Conservation (phyloP, 2,797 vertebrate genomes). For the Limosa lapponica region DNA sequence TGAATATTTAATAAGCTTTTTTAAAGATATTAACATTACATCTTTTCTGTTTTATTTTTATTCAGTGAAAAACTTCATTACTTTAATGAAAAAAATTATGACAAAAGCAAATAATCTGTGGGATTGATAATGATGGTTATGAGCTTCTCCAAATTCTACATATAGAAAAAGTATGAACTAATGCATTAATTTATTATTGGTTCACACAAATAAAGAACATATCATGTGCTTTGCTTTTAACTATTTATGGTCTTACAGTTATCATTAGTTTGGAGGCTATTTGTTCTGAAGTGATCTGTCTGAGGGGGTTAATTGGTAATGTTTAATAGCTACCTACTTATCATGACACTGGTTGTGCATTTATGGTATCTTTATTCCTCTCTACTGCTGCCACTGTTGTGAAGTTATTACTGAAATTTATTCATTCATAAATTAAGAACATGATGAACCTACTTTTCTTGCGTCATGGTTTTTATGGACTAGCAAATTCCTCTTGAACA, state of each 20-base stretch:
- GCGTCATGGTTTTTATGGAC: neutral
- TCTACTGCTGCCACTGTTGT: neutral
- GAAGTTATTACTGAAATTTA: neutral
- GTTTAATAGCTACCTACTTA: neutral
- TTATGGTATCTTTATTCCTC: neutral
- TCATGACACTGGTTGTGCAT: neutral
- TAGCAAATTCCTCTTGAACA: neutral
- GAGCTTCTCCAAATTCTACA: neutral
- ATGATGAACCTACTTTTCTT: neutral
- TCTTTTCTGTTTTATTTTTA: neutral
- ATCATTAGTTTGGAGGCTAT: neutral
- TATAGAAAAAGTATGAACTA: neutral
- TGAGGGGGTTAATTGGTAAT: neutral
- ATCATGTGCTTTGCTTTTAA: neutral
- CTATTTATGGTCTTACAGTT: neutral
- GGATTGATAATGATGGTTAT: neutral
- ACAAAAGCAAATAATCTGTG: neutral
- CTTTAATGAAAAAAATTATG: neutral
- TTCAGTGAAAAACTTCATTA: neutral
- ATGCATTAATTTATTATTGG: neutral
- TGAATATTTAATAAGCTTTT: slow-evolving; percentile 4
- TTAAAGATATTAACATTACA: neutral
- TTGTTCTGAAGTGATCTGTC: neutral
- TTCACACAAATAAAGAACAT: neutral
- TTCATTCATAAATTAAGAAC: neutral